phyloP scores from a whole-genome alignment of 2,888 invertebrate species.

The Heteromurus nitidus region DNA sequence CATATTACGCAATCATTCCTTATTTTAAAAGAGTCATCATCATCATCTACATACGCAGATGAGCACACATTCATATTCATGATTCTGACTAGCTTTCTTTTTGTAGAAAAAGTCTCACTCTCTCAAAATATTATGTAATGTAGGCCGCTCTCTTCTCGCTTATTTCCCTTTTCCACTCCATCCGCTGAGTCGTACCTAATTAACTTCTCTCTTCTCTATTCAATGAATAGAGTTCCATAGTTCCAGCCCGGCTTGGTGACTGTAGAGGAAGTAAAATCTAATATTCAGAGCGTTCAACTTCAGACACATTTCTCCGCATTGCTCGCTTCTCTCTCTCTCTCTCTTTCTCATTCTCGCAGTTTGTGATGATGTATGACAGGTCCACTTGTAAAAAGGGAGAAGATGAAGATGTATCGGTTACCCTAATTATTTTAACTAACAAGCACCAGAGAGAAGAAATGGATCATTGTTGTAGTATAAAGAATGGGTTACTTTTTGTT shows the following conservation, averaged over 20 bases:
- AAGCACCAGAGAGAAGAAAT: slow-evolving; percentile 43
- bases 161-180: neutral
- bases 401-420: slow-evolving; percentile 53
- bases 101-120: too few species aligned
- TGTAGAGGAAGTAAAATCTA: neutral
- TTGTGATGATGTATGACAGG: slow-evolving; percentile 28
- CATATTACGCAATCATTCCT: neutral
- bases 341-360: too few species aligned
- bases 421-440: slow-evolving; percentile 52
- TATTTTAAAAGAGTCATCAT: too few species aligned
- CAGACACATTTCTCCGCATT: neutral
- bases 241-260: neutral
- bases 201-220: slow-evolving; percentile 40
- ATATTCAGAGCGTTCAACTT: neutral
- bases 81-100: too few species aligned
- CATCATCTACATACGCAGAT: too few species aligned
- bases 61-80: too few species aligned
- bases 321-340: slow-evolving; percentile 11
- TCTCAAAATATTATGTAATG: too few species aligned
- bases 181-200: slow-evolving; percentile 26
- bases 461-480: slow-evolving; percentile 53
- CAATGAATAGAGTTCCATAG: slow-evolving; percentile 12
- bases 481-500: slow-evolving; percentile 15
- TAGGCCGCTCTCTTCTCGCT: neutral
- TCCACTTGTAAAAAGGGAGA: slow-evolving; percentile 15